Evolutionary conservation across 2,113 vertebrate species (phyloP).

Genomic region (Rhinoderma darwinii): DNA sequence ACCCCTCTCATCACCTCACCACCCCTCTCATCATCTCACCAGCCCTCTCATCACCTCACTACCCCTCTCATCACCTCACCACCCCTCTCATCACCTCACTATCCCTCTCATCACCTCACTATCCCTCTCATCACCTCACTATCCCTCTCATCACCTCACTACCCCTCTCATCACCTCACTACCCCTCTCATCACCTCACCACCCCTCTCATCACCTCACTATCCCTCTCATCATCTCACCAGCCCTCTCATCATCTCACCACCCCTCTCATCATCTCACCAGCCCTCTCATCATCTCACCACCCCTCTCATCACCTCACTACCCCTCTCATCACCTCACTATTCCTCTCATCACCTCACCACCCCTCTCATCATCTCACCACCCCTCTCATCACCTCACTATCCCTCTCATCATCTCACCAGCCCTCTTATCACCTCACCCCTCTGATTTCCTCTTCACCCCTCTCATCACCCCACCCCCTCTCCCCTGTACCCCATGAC

Average conservation of each 20-base stretch:
- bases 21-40: not conserved
- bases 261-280: not conserved
- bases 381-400: not conserved
- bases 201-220: not conserved
- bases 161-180: not conserved
- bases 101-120: not conserved
- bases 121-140: not conserved
- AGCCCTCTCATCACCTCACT: accelerated
- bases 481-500: not conserved
- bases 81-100: not conserved
- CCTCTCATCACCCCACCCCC: not conserved
- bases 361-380: not conserved
- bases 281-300: no score
- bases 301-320: no score
- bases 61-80: not conserved
- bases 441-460: not conserved
- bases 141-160: not conserved
- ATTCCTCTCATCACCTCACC: not conserved
- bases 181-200: not conserved
- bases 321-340: not conserved
- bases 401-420: not conserved
- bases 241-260: not conserved
- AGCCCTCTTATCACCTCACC: not conserved
- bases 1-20: no score
- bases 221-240: not conserved